phyloP scores from a whole-genome alignment of 2,888 invertebrate species.

The Tipula vernalis region DNA sequence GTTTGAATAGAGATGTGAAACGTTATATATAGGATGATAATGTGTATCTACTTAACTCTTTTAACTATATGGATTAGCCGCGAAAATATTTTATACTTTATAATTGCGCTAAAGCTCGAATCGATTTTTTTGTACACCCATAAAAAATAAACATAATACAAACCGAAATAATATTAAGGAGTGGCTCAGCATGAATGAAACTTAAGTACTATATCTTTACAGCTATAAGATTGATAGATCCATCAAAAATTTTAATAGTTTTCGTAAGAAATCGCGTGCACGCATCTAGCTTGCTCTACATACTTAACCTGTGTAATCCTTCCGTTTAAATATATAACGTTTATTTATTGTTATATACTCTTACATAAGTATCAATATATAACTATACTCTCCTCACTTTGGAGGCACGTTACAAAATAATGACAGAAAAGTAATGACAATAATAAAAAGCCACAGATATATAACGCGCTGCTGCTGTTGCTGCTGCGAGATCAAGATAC shows the following conservation, averaged over 20 bases:
- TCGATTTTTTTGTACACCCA: background rate
- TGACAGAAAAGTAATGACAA: background rate
- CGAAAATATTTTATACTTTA: background rate
- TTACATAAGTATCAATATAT: background rate
- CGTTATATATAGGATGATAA: background rate
- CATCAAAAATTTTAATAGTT: background rate
- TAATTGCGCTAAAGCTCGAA: background rate
- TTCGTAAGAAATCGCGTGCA: background rate
- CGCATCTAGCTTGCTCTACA: background rate
- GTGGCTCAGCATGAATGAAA: background rate
- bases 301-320: background rate
- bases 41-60: background rate
- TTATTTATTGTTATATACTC: no score
- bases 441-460: background rate
- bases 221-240: background rate
- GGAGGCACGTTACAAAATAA: background rate
- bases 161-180: background rate
- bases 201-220: background rate
- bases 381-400: background rate
- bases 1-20: background rate
- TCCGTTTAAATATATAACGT: background rate
- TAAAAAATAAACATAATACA: background rate
- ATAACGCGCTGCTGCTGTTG: background rate
- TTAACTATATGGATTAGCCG: background rate
- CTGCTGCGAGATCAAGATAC: constrained; percentile 4